Conservation (phyloP, 2,888 invertebrate species). For the Oscheius sp. region DNA sequence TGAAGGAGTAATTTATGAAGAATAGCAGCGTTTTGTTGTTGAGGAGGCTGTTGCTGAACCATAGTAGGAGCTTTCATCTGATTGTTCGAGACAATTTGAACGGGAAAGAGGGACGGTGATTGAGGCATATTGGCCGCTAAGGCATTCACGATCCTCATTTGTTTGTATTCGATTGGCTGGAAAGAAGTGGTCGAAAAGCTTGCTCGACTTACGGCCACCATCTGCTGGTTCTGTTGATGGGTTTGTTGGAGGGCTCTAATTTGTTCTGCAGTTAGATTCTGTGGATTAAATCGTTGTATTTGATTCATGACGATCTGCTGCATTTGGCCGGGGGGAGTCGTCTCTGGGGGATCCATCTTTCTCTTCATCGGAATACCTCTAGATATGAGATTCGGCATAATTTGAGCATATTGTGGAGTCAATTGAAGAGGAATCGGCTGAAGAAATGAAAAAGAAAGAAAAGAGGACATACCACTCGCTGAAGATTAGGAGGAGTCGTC, state of each 20-base stretch:
- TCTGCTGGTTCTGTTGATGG: neutral
- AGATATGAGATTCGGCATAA: neutral
- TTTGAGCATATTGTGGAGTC: constrained; percentile 1
- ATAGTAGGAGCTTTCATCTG: neutral
- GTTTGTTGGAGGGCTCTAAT: neutral
- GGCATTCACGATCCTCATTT: too few species aligned
- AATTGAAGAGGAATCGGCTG: neutral
- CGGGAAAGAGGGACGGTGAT: neutral
- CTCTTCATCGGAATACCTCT: constrained; percentile 5
- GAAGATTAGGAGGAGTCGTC: neutral
- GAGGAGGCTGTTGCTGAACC: neutral
- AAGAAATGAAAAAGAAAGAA: neutral
- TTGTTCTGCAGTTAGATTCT: neutral
- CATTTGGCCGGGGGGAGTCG: neutral
- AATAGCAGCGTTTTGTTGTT: neutral
- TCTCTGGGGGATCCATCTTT: neutral
- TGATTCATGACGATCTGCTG: neutral
- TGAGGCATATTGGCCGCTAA: constrained; percentile 3
- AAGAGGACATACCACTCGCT: neutral
- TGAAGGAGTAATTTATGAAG: constrained; percentile 1
- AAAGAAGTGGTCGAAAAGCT: neutral
- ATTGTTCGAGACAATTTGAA: neutral
- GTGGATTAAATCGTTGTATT: neutral
- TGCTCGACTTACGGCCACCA: neutral
- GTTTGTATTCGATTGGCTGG: constrained; percentile 1